A percentile compares a stretch with the other conserved stretches of the same genome.
These are phyloP conservation scores for Iguana delicatissima DNA, from an alignment of 2,797 vertebrate genomes.

Conservation along the genomic window DNA sequence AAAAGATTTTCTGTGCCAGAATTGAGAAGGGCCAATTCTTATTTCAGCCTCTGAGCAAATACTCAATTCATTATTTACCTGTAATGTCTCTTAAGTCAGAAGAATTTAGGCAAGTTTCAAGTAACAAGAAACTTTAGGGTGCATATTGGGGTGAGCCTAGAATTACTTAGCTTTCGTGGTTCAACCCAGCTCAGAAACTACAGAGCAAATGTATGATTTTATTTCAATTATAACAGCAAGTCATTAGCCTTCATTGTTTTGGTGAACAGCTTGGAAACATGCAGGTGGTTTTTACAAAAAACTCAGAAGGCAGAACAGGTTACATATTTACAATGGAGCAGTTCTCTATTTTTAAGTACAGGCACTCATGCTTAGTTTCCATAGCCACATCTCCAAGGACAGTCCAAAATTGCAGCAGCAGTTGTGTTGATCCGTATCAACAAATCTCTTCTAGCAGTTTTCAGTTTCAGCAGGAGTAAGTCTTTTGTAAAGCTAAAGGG, in stretches of 20 bases:
- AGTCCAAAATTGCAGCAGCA: background rate
- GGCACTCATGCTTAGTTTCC: background rate
- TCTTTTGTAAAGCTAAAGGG: background rate
- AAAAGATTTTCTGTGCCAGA: conserved; percentile 17
- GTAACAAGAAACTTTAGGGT: background rate
- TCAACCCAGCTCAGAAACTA: background rate
- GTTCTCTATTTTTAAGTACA: background rate
- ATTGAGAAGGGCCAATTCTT: background rate
- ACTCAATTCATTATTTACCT: background rate
- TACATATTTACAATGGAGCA: background rate
- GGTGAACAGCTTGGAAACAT: background rate
- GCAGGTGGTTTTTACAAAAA: background rate
- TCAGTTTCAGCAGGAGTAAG: background rate
- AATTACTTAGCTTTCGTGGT: background rate
- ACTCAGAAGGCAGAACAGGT: background rate
- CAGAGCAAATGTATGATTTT: background rate
- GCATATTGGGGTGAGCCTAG: background rate
- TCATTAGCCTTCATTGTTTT: background rate
- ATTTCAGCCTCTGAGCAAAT: conserved; percentile 17
- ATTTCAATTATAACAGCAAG: background rate
- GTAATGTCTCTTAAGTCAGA: background rate
- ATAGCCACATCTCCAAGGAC: background rate
- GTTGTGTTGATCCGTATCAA: background rate
- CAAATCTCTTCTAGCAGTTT: background rate
- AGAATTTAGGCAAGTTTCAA: rapidly evolving